Conservation (phyloP, 2,888 invertebrate species). For the Yponomeuta evonymella region DNA sequence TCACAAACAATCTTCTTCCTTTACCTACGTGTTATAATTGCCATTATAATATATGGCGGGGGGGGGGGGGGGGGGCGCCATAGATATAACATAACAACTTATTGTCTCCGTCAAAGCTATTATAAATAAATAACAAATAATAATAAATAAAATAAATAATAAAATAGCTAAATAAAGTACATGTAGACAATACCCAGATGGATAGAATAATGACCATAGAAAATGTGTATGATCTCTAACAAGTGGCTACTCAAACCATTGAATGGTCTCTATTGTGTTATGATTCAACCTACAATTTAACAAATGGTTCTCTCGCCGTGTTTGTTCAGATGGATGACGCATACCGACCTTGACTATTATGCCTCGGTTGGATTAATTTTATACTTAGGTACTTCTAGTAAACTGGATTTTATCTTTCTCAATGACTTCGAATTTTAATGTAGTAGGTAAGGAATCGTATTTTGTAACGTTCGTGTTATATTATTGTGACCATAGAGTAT, state of each 20-base stretch:
- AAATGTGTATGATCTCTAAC: not conserved
- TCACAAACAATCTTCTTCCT: too few species aligned
- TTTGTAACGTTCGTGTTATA: too few species aligned
- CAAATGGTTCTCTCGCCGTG: not conserved
- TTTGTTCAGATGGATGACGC: not conserved
- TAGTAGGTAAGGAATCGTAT: too few species aligned
- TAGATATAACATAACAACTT: not conserved
- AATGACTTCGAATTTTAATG: not conserved
- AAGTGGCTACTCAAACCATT: not conserved
- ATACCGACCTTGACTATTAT: conserved; percentile 5
- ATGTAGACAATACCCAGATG: not conserved
- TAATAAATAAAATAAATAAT: too few species aligned
- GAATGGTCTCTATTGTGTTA: not conserved
- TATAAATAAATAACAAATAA: too few species aligned
- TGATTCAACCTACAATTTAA: not conserved
- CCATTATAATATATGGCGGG: too few species aligned
- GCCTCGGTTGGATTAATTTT: not conserved
- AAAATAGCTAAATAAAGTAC: not conserved
- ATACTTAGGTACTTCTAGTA: not conserved
- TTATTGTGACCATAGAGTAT: too few species aligned
- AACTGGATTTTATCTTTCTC: not conserved
- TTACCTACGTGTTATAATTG: too few species aligned
- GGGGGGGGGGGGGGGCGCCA: too few species aligned
- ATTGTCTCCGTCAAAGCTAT: not conserved
- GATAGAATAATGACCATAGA: not conserved